Conservation (phyloP, 2,113 vertebrate species). For the Tympanuchus pallidicinctus region DNA sequence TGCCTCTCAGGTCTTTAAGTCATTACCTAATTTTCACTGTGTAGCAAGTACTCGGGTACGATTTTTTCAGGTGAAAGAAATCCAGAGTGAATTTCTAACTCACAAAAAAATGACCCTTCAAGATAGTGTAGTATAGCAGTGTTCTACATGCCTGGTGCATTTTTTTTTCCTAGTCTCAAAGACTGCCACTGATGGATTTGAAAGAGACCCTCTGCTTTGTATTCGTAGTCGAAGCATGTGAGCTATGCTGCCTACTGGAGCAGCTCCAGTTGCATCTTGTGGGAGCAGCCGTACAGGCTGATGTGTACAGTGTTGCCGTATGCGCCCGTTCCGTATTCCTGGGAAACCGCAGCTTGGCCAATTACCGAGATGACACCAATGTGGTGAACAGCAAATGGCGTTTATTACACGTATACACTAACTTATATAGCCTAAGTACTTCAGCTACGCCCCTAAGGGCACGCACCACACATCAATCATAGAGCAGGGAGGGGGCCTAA, state of each 20-base stretch:
- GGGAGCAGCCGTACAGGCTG: neutral
- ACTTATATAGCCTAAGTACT: too few species aligned
- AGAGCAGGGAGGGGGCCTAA: too few species aligned
- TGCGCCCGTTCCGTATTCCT: too few species aligned
- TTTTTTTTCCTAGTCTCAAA: neutral
- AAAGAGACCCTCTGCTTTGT: neutral
- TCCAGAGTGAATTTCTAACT: neutral
- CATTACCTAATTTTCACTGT: neutral
- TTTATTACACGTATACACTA: too few species aligned
- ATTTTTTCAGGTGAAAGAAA: neutral
- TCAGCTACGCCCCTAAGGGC: too few species aligned
- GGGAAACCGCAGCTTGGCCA: too few species aligned
- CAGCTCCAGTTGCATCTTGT: neutral
- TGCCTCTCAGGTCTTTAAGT: constrained; percentile 7
- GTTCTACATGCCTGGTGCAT: neutral
- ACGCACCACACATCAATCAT: too few species aligned
- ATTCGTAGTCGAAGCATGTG: neutral
- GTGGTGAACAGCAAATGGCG: too few species aligned
- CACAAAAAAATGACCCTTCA: neutral
- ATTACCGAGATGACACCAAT: too few species aligned
- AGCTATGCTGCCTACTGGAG: neutral
- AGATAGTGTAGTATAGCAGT: neutral
- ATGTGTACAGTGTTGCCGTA: too few species aligned
- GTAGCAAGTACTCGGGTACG: neutral
- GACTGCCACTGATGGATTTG: neutral